These are phyloP conservation scores for Neogobius melanostomus DNA, from an alignment of 2,113 vertebrate genomes.

Conservation along the genomic window DNA sequence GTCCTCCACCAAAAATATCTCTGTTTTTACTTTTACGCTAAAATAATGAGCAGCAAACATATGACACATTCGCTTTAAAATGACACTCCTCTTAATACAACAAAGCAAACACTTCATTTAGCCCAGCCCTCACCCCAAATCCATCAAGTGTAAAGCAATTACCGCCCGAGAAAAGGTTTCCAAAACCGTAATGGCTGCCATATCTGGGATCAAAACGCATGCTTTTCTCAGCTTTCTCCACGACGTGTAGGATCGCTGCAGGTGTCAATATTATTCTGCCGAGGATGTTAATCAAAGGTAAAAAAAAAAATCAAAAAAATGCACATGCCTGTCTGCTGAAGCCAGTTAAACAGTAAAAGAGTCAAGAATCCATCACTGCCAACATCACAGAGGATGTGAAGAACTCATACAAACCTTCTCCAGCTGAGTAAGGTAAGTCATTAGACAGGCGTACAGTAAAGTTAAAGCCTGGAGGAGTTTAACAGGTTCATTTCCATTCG, in stretches of 20 bases:
- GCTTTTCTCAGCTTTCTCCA: constrained; percentile 51
- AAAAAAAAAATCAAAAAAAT: constrained; percentile 11
- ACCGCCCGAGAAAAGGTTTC: constrained; percentile 48
- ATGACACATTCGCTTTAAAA: constrained; percentile 8
- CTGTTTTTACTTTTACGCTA: constrained; percentile 23
- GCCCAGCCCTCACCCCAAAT: constrained; percentile 20
- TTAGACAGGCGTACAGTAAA: neutral
- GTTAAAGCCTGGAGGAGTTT: neutral
- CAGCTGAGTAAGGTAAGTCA: constrained; percentile 5
- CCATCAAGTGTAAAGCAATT: constrained; percentile 54
- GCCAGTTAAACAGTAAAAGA: constrained; percentile 25
- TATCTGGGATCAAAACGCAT: constrained; percentile 57
- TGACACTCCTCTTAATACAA: constrained; percentile 38
- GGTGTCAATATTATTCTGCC: constrained; percentile 53
- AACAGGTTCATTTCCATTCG: neutral
- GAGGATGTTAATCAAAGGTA: constrained; percentile 53
- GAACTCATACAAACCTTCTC: neutral
- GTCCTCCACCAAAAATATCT: constrained; percentile 15
- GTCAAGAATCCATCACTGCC: constrained; percentile 39
- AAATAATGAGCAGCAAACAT: constrained; percentile 24
- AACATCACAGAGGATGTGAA: constrained; percentile 23
- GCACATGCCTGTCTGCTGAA: constrained; percentile 23
- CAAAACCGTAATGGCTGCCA: constrained; percentile 57
- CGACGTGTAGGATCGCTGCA: constrained; percentile 44
- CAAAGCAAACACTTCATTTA: constrained; percentile 37